Evolutionary conservation across 2,888 invertebrate species (phyloP).

Genomic region (Rhaphigaster nebulosa): DNA sequence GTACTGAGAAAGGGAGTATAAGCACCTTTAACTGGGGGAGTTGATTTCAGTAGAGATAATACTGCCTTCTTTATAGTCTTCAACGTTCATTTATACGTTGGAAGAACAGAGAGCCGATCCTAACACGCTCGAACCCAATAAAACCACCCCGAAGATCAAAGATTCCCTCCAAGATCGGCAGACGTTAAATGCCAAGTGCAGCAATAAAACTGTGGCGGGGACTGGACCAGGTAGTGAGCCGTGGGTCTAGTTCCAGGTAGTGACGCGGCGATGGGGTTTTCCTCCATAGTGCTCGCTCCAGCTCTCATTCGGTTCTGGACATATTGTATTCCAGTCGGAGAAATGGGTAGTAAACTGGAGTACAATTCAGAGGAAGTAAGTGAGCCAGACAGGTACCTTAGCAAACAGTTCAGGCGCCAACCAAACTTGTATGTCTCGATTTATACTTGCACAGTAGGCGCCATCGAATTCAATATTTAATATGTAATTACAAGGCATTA

Average conservation of each 20-base stretch:
- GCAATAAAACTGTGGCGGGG: constrained; percentile 1
- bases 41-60: constrained; percentile 6
- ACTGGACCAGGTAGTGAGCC: not conserved
- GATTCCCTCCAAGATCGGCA: constrained; percentile 21
- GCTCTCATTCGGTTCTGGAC: not conserved
- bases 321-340: constrained; percentile 8
- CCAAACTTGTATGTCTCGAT: not conserved
- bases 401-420: not conserved
- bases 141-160: constrained; percentile 31
- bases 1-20: not conserved
- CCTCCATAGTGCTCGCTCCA: not conserved
- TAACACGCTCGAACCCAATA: not conserved
- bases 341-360: not conserved
- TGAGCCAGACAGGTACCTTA: not conserved
- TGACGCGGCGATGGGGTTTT: not conserved
- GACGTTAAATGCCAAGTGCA: constrained; percentile 32
- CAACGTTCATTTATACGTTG: not conserved
- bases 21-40: constrained; percentile 9
- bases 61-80: not conserved
- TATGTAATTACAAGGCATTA: not conserved
- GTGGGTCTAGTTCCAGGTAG: constrained; percentile 23
- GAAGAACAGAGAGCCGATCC: not conserved
- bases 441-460: not conserved
- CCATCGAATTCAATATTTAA: not conserved
- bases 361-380: not conserved